Percentiles rank a stretch among this genome's conserved stretches.
Evolutionary conservation across 2,888 invertebrate genomes (phyloP).

Genomic region (Nebria salina): DNA sequence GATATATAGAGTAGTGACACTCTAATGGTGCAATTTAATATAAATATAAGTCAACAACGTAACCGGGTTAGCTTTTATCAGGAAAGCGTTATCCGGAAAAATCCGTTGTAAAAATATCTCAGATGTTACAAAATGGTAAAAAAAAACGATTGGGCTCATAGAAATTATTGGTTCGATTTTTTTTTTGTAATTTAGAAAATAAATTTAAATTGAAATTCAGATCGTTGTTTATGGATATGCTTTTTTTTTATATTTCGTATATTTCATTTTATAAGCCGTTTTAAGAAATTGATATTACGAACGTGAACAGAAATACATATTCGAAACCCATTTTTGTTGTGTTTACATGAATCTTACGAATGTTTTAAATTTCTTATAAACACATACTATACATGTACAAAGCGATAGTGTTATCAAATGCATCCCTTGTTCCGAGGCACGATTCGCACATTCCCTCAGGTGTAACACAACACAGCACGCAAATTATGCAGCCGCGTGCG

Average conservation of each 20-base stretch:
- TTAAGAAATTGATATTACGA: not conserved
- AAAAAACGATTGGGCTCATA: too few relatives aligned
- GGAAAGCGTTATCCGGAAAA: too few relatives aligned
- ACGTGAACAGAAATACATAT: not conserved
- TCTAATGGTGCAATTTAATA: not conserved
- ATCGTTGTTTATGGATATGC: too few relatives aligned
- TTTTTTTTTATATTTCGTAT: too few relatives aligned
- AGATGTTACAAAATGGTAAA: too few relatives aligned
- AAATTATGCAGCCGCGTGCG: conserved; percentile 14
- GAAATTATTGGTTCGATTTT: too few relatives aligned
- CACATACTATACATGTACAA: not conserved
- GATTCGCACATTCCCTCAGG: conserved; percentile 8
- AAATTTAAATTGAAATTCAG: too few relatives aligned
- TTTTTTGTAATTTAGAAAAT: too few relatives aligned
- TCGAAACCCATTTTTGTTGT: not conserved
- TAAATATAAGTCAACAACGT: too few relatives aligned
- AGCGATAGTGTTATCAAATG: not conserved
- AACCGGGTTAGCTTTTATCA: too few relatives aligned
- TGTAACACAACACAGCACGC: not conserved
- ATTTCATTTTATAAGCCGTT: not conserved
- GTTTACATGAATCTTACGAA: not conserved
- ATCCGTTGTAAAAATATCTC: too few relatives aligned
- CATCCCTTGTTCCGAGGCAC: conserved; percentile 7
- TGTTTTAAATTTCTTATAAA: not conserved
- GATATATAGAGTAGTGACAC: not conserved